These are phyloP conservation scores for Rhopalosiphum maidis DNA, from an alignment of 1,140 invertebrate species.

Conservation along the genomic window DNA sequence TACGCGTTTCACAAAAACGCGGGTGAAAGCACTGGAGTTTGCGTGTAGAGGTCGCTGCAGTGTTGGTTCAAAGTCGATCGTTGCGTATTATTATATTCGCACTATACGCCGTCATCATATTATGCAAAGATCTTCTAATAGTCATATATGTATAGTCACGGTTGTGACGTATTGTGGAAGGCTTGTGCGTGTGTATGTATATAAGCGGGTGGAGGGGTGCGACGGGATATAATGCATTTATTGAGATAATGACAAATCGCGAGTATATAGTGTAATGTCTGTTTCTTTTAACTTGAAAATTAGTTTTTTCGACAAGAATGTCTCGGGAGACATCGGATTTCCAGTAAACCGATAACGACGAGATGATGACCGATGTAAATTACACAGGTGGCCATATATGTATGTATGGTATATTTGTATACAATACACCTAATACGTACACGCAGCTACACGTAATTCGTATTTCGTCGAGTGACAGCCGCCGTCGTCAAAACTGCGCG, in stretches of 20 bases:
- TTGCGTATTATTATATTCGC: not conserved
- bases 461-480: not conserved
- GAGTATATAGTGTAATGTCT: not conserved
- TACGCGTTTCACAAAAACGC: not conserved
- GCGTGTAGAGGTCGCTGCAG: constrained; percentile 16
- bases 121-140: not conserved
- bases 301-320: not conserved
- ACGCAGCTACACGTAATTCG: not conserved
- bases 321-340: not conserved
- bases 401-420: not conserved
- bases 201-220: too few relatives aligned
- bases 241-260: not conserved
- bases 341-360: not conserved
- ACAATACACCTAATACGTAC: not conserved
- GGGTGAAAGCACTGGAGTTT: not conserved
- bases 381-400: not conserved
- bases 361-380: not conserved
- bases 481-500: not conserved
- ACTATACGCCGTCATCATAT: not conserved
- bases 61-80: not conserved
- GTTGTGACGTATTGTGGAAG: not conserved
- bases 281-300: not conserved
- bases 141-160: not conserved
- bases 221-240: not conserved
- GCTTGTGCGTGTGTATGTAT: not conserved